These are phyloP conservation scores for Argyresthia goedartella DNA, from an alignment of 2,888 invertebrate genomes.

Conservation along the genomic window DNA sequence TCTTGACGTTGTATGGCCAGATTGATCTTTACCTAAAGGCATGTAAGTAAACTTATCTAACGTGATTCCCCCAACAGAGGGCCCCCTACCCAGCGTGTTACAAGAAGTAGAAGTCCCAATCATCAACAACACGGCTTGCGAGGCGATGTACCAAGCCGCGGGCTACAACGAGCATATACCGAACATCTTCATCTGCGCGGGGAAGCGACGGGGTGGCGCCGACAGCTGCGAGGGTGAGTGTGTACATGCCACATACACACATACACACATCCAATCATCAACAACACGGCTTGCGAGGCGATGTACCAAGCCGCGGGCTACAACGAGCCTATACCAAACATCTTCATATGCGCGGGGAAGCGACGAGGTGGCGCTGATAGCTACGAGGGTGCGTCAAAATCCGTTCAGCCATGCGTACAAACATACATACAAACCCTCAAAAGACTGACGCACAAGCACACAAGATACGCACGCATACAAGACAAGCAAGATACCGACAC, in stretches of 20 bases:
- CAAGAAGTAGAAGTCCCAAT: conserved; percentile 95
- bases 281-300: conserved; percentile 89
- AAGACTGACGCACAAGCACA: too few species aligned
- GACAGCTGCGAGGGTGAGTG: conserved; percentile 89
- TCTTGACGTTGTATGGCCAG: too few species aligned
- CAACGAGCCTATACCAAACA: conserved; percentile 93
- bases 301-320: conserved; percentile 94
- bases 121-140: conserved; percentile 91
- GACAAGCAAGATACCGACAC: too few species aligned
- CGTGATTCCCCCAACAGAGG: conserved; percentile 75
- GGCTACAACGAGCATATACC: conserved; percentile 95
- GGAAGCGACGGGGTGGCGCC: conserved; percentile 89
- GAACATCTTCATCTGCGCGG: conserved; percentile 94
- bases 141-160: conserved; percentile 90
- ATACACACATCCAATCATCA: conserved; percentile 94
- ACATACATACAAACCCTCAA: too few species aligned
- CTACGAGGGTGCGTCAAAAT: conserved; percentile 75
- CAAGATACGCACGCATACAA: too few species aligned
- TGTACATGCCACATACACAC: too few species aligned
- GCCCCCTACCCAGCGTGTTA: conserved; percentile 90
- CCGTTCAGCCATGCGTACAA: too few species aligned
- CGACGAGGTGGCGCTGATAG: conserved; percentile 91
- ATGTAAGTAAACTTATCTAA: neutral
- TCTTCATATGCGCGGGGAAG: too few species aligned
- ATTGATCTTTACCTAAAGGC: too few species aligned